These are phyloP conservation scores for Pseudobourletiella spinata DNA, from an alignment of 1,140 invertebrate genomes.

Conservation along the genomic window DNA sequence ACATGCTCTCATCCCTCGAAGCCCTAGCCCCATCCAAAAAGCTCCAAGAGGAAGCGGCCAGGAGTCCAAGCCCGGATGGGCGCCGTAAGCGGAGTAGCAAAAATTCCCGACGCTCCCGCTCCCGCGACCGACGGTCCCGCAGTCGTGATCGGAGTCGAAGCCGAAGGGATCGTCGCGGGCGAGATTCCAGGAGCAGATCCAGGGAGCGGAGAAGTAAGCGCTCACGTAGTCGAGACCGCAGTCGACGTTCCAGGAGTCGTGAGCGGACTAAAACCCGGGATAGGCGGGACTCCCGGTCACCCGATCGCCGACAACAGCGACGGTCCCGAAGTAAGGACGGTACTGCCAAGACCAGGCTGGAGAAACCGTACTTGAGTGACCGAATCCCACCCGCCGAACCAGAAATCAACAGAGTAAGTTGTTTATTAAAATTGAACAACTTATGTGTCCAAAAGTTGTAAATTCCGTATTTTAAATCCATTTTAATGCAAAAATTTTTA, in stretches of 20 bases:
- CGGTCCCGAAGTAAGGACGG: conserved; percentile 35
- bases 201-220: conserved; percentile 38
- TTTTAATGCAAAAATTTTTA: neutral
- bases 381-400: conserved; percentile 48
- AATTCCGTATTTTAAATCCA: conserved; percentile 9
- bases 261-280: conserved; percentile 38
- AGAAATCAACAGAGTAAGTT: conserved; percentile 45
- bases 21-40: conserved; percentile 61
- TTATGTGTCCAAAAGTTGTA: conserved; percentile 13
- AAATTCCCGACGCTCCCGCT: conserved; percentile 38
- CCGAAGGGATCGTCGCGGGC: conserved; percentile 29
- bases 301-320: conserved; percentile 33
- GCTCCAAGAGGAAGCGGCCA: conserved; percentile 18
- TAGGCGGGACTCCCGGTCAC: conserved; percentile 19
- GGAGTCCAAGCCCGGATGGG: conserved; percentile 10
- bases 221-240: conserved; percentile 21
- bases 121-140: conserved; percentile 21
- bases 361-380: conserved; percentile 40
- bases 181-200: conserved; percentile 38
- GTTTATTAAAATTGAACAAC: too few species aligned
- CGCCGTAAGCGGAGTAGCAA: conserved; percentile 26
- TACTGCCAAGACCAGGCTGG: conserved; percentile 34
- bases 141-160: neutral
- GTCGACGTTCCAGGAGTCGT: conserved; percentile 38
- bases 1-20: conserved; percentile 82